Conservation (phyloP, 2,888 invertebrate species). For the Stenchaetothrips biformis region DNA sequence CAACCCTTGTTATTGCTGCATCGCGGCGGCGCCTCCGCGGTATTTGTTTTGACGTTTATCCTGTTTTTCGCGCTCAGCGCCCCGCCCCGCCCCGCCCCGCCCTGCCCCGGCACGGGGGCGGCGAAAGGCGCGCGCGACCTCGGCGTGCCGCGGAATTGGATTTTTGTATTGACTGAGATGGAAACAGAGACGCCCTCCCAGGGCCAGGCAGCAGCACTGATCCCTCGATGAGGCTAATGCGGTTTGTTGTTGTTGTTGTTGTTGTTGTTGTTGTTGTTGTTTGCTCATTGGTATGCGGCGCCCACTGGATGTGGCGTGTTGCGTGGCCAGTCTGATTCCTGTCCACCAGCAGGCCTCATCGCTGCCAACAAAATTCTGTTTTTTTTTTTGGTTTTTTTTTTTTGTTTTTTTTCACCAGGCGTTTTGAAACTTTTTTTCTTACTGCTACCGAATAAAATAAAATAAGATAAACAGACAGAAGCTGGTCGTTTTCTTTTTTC, state of each 20-base stretch:
- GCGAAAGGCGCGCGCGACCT: too few species aligned
- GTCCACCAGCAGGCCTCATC: too few species aligned
- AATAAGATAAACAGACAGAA: too few species aligned
- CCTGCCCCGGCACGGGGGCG: too few species aligned
- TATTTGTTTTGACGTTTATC: constrained; percentile 14
- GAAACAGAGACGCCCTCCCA: not conserved
- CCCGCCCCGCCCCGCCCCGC: too few species aligned
- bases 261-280: not conserved
- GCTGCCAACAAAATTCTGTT: not conserved
- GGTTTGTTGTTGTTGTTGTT: not conserved
- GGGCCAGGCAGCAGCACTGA: not conserved
- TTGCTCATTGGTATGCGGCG: not conserved
- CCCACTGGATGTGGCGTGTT: not conserved
- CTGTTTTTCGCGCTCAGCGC: not conserved
- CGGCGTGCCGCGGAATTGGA: not conserved
- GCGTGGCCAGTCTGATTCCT: not conserved
- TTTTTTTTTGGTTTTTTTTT: constrained; percentile 21
- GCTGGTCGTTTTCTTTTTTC: too few species aligned
- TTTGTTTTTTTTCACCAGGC: constrained; percentile 23
- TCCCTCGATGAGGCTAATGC: constrained; percentile 2
- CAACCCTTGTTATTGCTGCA: too few species aligned
- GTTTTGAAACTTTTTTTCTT: not conserved
- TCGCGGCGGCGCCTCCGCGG: not conserved
- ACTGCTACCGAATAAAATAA: not conserved
- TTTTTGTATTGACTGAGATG: constrained; percentile 9